Evolutionary conservation across 2,888 invertebrate genomes (phyloP).

Genomic region (Pandemis heparana): DNA sequence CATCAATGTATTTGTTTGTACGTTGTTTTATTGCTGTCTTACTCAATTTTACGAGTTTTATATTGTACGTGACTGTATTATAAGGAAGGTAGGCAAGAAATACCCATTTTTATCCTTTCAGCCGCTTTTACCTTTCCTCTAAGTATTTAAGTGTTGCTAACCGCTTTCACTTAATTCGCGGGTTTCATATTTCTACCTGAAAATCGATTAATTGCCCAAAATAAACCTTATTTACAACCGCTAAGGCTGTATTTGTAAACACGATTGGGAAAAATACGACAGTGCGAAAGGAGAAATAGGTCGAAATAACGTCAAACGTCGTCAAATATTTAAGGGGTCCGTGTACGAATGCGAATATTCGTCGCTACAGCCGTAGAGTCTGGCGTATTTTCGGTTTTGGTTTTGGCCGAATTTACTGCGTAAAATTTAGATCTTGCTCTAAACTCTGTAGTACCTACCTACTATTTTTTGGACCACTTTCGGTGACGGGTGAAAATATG

Average conservation of each 20-base stretch:
- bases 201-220: neutral
- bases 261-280: neutral
- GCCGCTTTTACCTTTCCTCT: neutral
- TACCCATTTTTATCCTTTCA: neutral
- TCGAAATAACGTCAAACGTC: slow-evolving; percentile 15
- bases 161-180: neutral
- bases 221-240: neutral
- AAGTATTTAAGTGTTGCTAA: neutral
- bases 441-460: too few relatives aligned
- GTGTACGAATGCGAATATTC: neutral
- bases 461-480: too few relatives aligned
- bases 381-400: neutral
- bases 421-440: neutral
- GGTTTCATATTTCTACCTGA: neutral
- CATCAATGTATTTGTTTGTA: too few relatives aligned
- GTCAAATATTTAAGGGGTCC: slow-evolving; percentile 9
- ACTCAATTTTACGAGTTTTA: too few relatives aligned
- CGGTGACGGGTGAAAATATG: too few relatives aligned
- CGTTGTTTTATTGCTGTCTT: too few relatives aligned
- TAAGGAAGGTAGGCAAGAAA: neutral
- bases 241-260: neutral
- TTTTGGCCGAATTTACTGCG: neutral
- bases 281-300: slow-evolving; percentile 5
- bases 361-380: neutral
- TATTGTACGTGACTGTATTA: too few relatives aligned